phyloP scores from a whole-genome alignment of 2,888 invertebrate species.

The Drosophila acutilabella region DNA sequence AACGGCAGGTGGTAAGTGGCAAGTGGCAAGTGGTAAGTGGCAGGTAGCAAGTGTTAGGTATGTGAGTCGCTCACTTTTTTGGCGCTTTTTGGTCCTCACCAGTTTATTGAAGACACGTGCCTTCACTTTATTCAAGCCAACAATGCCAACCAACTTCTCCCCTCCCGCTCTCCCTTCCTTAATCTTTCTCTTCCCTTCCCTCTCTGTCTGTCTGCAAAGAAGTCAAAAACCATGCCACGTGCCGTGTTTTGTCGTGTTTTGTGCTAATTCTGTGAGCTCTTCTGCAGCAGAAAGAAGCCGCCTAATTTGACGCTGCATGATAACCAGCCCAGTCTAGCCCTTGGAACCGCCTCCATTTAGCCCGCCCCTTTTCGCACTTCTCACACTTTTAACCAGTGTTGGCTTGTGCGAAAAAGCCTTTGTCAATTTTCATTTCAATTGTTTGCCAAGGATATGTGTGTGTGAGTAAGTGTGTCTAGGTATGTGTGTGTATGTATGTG shows the following conservation, averaged over 20 bases:
- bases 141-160: conserved; percentile 33
- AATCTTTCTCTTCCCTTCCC: neutral
- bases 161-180: neutral
- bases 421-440: conserved; percentile 66
- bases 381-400: neutral
- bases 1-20: conserved; percentile 6
- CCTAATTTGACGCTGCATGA: conserved; percentile 76
- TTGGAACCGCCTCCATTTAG: neutral
- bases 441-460: conserved; percentile 34
- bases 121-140: conserved; percentile 57
- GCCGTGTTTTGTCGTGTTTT: conserved; percentile 30
- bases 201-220: conserved; percentile 37
- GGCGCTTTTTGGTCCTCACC: conserved; percentile 38
- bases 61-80: conserved; percentile 44
- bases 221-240: conserved; percentile 75
- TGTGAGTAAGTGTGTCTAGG: conserved; percentile 11
- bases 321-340: conserved; percentile 24
- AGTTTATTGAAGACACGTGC: conserved; percentile 68
- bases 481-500: conserved; percentile 12
- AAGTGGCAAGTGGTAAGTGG: conserved; percentile 39
- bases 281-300: conserved; percentile 62
- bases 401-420: conserved; percentile 37
- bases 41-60: neutral
- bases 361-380: neutral
- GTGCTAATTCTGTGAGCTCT: conserved; percentile 66